Evolutionary conservation across 2,113 vertebrate species (phyloP).

Genomic region (Bubo blakistoni): DNA sequence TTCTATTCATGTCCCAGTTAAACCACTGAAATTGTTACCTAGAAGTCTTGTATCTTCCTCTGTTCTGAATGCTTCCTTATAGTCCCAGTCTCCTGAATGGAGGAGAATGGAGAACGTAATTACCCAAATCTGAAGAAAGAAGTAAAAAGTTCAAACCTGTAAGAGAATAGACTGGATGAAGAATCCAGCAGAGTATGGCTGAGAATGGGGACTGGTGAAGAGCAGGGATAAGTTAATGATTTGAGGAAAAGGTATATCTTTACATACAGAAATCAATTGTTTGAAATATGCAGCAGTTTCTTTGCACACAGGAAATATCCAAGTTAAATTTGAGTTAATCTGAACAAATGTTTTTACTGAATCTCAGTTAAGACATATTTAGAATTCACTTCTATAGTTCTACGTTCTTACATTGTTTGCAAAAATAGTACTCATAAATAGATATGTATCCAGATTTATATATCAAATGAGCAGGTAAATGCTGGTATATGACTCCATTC

Average conservation of each 20-base stretch:
- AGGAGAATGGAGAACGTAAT: background rate
- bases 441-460: fast-evolving
- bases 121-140: background rate
- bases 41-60: background rate
- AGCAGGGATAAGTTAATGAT: background rate
- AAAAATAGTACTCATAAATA: background rate
- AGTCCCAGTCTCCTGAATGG: background rate
- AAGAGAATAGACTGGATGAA: background rate
- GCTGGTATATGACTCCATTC: background rate
- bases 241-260: background rate
- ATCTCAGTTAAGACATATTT: background rate
- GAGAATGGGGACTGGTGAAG: background rate
- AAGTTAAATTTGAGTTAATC: background rate
- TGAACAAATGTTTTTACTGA: background rate
- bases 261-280: background rate
- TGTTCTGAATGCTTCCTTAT: background rate
- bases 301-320: background rate
- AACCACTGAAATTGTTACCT: background rate
- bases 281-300: background rate
- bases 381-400: background rate
- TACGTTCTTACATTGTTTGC: background rate
- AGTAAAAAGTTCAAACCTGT: background rate
- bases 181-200: background rate
- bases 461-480: background rate
- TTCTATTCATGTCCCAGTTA: background rate